These are phyloP conservation scores for Nannoperca obscura DNA, from an alignment of 2,797 vertebrate genomes.

Conservation along the genomic window DNA sequence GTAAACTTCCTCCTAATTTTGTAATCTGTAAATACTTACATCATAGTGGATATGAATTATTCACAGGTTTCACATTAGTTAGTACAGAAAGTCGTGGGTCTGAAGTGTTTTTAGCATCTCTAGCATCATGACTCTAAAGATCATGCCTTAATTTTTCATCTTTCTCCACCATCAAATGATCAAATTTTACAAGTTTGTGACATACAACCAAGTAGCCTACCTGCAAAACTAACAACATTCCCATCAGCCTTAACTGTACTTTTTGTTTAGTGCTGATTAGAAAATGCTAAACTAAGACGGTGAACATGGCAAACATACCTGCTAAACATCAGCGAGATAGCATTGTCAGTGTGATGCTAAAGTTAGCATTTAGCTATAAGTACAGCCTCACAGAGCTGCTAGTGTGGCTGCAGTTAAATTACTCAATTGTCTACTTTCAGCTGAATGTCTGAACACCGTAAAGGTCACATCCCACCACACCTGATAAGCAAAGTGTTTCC, in stretches of 20 bases:
- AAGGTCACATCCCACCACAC: constrained; percentile 12
- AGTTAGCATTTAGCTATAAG: not conserved
- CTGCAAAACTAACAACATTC: not conserved
- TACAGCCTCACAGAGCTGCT: not conserved
- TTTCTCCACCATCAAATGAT: not conserved
- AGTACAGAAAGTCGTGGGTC: not conserved
- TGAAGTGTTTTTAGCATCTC: not conserved
- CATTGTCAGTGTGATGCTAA: not conserved
- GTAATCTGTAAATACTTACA: constrained; percentile 12
- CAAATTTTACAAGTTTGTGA: not conserved
- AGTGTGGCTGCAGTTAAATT: not conserved
- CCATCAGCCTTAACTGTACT: not conserved
- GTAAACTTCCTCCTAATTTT: constrained; percentile 42
- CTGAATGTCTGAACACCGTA: constrained; percentile 5
- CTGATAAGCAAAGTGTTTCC: constrained; percentile 7
- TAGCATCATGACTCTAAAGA: not conserved
- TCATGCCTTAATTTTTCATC: not conserved
- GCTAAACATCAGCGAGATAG: not conserved
- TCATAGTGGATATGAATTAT: constrained; percentile 3
- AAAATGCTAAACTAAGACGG: not conserved
- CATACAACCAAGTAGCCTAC: not conserved
- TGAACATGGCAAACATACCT: not conserved
- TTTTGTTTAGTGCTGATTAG: not conserved
- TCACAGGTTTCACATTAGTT: constrained; percentile 6
- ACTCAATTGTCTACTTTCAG: not conserved